These are phyloP conservation scores for Parasteatoda lunata DNA, from an alignment of 2,888 invertebrate species.

Conservation along the genomic window DNA sequence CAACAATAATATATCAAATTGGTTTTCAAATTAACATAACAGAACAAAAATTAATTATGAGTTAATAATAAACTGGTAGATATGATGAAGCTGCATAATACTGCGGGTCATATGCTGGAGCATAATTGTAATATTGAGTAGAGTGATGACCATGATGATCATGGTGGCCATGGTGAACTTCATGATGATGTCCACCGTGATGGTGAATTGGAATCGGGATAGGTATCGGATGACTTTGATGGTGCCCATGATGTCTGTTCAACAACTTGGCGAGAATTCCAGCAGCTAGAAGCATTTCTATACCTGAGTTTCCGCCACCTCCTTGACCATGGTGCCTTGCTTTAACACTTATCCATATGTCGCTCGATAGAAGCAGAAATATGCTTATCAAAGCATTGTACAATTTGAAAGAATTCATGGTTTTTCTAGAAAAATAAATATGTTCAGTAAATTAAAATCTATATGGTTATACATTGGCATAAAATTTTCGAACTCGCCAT, in stretches of 20 bases:
- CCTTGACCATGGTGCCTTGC: constrained; percentile 20
- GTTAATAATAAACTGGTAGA: constrained; percentile 40
- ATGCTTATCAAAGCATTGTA: neutral
- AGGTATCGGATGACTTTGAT: constrained; percentile 53
- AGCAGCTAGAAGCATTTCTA: constrained; percentile 61
- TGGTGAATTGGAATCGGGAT: constrained; percentile 59
- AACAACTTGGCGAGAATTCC: constrained; percentile 56
- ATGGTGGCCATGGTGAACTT: constrained; percentile 35
- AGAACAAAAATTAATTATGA: neutral
- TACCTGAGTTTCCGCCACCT: constrained; percentile 33
- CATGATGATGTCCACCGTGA: constrained; percentile 23
- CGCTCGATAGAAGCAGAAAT: constrained; percentile 5
- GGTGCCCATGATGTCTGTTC: constrained; percentile 52
- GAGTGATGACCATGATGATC: constrained; percentile 57
- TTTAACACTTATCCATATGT: constrained; percentile 1
- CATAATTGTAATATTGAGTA: constrained; percentile 45
- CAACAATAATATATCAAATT: no score
- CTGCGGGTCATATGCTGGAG: neutral
- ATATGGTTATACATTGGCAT: no score
- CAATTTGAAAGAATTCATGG: constrained; percentile 7
- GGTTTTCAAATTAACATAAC: no score
- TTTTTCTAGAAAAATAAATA: neutral
- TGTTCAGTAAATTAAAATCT: no score
- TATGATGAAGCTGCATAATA: constrained; percentile 51
- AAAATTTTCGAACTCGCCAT: no score